These are phyloP conservation scores for Silurus aristotelis DNA, from an alignment of 2,797 vertebrate genomes.

Conservation along the genomic window DNA sequence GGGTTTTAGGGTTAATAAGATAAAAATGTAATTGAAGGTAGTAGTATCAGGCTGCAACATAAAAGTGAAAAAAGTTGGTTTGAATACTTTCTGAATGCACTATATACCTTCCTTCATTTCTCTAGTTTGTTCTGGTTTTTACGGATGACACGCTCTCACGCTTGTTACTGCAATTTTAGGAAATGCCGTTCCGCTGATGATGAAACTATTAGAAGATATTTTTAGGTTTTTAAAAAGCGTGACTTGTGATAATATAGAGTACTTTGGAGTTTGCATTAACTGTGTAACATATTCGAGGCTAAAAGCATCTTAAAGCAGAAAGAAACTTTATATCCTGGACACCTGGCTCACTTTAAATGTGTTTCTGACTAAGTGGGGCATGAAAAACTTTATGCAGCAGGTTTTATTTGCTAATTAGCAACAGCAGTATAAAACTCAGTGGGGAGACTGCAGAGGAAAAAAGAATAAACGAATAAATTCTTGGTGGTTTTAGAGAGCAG, in stretches of 20 bases:
- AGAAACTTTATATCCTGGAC: constrained; percentile 6
- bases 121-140: not conserved
- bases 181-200: not conserved
- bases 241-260: not conserved
- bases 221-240: not conserved
- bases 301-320: constrained; percentile 23
- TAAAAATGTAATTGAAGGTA: too few species aligned
- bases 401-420: constrained; percentile 43
- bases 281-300: not conserved
- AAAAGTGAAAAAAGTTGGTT: too few species aligned
- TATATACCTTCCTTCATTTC: not conserved
- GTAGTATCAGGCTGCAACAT: too few species aligned
- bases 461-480: not conserved
- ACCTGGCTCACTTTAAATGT: constrained; percentile 2
- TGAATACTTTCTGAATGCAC: too few species aligned
- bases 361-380: constrained; percentile 19
- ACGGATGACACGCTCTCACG: not conserved
- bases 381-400: constrained; percentile 22
- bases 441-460: not conserved
- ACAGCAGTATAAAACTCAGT: constrained; percentile 32
- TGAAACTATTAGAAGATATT: not conserved
- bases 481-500: not conserved
- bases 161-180: not conserved
- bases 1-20: too few species aligned
- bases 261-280: not conserved